A percentile compares a stretch with the other conserved stretches of the same genome.
These are phyloP conservation scores for Macrocentrus cingulum DNA, from an alignment of 1,140 invertebrate species.

Conservation along the genomic window DNA sequence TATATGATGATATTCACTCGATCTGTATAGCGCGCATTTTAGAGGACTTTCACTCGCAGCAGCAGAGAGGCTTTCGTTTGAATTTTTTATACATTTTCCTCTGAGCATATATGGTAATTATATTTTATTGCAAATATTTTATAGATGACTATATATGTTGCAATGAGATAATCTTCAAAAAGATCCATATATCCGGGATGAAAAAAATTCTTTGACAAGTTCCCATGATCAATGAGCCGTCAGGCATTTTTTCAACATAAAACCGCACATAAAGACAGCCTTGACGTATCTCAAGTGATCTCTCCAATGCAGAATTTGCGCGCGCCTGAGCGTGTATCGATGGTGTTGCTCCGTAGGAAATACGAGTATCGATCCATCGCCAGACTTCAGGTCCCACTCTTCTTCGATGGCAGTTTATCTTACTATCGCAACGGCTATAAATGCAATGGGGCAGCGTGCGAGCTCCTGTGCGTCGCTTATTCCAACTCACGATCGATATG, in stretches of 20 bases:
- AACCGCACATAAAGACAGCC: neutral
- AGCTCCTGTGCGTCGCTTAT: neutral
- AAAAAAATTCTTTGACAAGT: neutral
- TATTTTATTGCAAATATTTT: too few relatives aligned
- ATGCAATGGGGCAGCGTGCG: neutral
- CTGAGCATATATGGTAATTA: too few relatives aligned
- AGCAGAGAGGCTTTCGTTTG: too few relatives aligned
- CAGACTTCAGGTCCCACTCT: neutral
- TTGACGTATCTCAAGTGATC: slow-evolving; percentile 11
- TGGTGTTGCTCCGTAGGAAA: too few relatives aligned
- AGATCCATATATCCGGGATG: too few relatives aligned
- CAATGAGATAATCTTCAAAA: too few relatives aligned
- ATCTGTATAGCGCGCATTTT: too few relatives aligned
- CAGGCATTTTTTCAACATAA: neutral
- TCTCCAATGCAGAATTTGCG: neutral
- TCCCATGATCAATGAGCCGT: neutral
- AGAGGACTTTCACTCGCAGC: too few relatives aligned
- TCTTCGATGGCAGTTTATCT: neutral
- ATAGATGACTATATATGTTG: too few relatives aligned
- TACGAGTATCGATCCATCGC: slow-evolving; percentile 1
- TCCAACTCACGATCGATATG: neutral
- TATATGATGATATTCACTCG: too few relatives aligned
- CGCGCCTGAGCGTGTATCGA: too few relatives aligned
- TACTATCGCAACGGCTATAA: neutral
- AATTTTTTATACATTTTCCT: too few relatives aligned